Evolutionary conservation across 2,797 vertebrate genomes (phyloP).

Genomic region (Cynodonichthys magdalenae): DNA sequence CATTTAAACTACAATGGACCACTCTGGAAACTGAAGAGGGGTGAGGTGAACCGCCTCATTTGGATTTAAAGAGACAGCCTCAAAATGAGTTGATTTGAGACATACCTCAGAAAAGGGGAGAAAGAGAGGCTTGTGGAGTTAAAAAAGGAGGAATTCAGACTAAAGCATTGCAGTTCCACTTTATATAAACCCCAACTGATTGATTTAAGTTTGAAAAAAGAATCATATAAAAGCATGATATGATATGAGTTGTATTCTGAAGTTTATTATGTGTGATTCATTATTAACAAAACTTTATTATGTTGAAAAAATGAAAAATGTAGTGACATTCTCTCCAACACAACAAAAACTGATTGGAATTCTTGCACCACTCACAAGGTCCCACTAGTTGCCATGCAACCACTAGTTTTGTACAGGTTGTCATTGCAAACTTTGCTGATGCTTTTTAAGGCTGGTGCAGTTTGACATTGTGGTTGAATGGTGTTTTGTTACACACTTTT

Average conservation of each 20-base stretch:
- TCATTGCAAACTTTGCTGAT: neutral
- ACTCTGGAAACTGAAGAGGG: too few species aligned
- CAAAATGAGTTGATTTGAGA: too few species aligned
- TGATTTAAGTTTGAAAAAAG: too few species aligned
- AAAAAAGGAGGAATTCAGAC: too few species aligned
- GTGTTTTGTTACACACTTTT: neutral
- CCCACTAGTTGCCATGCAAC: neutral
- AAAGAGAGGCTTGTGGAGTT: too few species aligned
- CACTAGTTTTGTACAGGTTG: conserved; percentile 2
- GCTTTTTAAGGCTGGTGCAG: neutral
- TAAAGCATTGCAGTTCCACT: too few species aligned
- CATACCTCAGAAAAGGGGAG: too few species aligned
- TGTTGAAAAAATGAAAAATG: neutral
- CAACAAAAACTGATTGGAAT: neutral
- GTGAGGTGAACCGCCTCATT: too few species aligned
- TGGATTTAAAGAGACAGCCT: too few species aligned
- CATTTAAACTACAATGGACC: too few species aligned
- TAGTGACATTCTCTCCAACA: neutral
- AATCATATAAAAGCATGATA: too few species aligned
- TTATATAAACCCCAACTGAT: too few species aligned
- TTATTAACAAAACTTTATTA: neutral
- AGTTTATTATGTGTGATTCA: neutral
- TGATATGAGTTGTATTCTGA: neutral
- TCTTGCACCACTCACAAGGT: neutral
- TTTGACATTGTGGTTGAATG: neutral